Base-by-base conservation (phyloP, 2,797 vertebrate species). In the Poeciliopsis gracilis region DNA sequence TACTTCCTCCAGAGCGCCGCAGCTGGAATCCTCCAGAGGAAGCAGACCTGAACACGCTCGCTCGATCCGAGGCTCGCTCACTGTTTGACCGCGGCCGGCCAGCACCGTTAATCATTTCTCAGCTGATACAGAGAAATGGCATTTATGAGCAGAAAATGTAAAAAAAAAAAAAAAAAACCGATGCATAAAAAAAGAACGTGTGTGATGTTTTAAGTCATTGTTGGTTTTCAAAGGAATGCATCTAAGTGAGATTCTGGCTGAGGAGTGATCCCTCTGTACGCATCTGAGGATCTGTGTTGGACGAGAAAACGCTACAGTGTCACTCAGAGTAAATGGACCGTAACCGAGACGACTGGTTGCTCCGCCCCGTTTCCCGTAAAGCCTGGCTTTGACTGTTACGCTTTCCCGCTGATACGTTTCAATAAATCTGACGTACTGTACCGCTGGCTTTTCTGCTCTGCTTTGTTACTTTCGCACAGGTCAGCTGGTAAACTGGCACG, bases 41-140 rank as follows among this genome's bases (percentile, higher is more conserved):
- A 78, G 76, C 75, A 71, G 84, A 81, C 80, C 86, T 81, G 75
- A 87, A 75, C 81, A 51, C 78, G 73, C 77, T 47, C 72, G 13
- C 71, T 76, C 74, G 11, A 38, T 78, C 80, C 72, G 70, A 73
- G 45, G 77, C 76, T 83, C 77, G 59, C 36, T 73, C 77, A 78
- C 78, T 74, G 69, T 90, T 84, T 87, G 86, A 91, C 87, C 83
- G 81, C 73, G 77, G 86, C 87, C 86, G 88, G 88, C 89, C 89
- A 79, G 78, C 80, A 30, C 59, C 61, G 82, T 91, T 89, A 90
- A 90, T 90, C 82, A 88, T 91, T 90, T 88, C 81, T 76, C 63
- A 76, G 77, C 79, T 82, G 1, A 36, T 78, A 59, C 66, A 76
- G 45, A 81, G 6, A 73, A 78, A 69, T 53, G 46, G 71, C 86